Conservation (phyloP, 2,888 invertebrate genomes). For the Dynastes hyllus region DNA sequence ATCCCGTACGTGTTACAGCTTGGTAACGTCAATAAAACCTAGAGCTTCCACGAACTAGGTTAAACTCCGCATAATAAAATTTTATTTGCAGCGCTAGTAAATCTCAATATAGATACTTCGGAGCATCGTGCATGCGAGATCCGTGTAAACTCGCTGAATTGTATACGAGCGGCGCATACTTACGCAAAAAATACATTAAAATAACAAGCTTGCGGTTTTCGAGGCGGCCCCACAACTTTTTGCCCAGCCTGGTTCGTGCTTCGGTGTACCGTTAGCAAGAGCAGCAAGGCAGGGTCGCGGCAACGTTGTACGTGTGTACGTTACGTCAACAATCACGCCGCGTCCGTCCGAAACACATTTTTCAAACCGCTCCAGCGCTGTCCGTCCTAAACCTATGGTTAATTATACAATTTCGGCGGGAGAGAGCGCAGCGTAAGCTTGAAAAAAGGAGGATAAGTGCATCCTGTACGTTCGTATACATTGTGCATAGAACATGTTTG, state of each 20-base stretch:
- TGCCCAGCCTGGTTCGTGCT: background rate
- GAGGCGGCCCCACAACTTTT: constrained; percentile 11
- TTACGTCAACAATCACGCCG: constrained; percentile 9
- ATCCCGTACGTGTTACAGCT: too few relatives aligned
- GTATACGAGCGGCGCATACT: background rate
- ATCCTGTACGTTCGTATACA: too few relatives aligned
- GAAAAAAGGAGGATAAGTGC: too few relatives aligned
- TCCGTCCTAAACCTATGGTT: too few relatives aligned
- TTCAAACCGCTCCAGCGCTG: too few relatives aligned
- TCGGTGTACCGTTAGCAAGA: background rate
- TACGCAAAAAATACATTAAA: constrained; percentile 18
- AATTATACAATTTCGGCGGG: too few relatives aligned
- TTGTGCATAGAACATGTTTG: too few relatives aligned
- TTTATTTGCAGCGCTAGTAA: background rate
- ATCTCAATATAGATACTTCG: background rate
- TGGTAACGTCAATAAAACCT: too few relatives aligned
- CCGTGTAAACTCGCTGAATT: background rate
- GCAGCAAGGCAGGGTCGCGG: background rate
- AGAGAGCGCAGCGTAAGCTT: too few relatives aligned
- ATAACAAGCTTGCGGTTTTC: constrained; percentile 15
- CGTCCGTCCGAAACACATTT: background rate
- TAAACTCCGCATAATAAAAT: background rate
- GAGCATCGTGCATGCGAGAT: background rate
- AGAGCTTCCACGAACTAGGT: too few relatives aligned
- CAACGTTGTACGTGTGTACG: background rate